Conservation (phyloP, 1,140 invertebrate species). For the Saccostrea glomerata region DNA sequence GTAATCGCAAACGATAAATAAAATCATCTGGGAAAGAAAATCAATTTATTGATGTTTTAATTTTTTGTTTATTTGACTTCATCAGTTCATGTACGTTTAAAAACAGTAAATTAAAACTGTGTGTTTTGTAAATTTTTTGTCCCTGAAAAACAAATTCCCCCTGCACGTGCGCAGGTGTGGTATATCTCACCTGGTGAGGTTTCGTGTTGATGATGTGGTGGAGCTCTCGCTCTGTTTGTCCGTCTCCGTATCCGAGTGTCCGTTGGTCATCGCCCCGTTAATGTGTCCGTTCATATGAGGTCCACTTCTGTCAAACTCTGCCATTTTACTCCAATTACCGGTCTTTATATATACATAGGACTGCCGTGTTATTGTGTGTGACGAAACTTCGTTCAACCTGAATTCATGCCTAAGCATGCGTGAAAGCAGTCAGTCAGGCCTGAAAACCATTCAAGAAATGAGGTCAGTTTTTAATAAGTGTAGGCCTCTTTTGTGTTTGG, state of each 20-base stretch:
- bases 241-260: constrained; percentile 18
- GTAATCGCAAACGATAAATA: too few relatives aligned
- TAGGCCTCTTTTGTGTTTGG: background rate
- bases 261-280: constrained; percentile 8
- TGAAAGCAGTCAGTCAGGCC: constrained; percentile 10
- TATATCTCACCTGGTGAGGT: constrained; percentile 18
- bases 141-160: background rate
- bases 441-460: constrained; percentile 25
- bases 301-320: background rate
- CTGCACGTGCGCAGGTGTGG: background rate
- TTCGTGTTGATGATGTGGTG: background rate
- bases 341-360: background rate
- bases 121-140: background rate
- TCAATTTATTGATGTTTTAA: too few relatives aligned
- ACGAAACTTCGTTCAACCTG: constrained; percentile 7
- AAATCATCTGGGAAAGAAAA: too few relatives aligned
- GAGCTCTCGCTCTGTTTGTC: constrained; percentile 32
- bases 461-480: constrained; percentile 9
- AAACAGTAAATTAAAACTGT: too few relatives aligned
- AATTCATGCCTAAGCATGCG: constrained; percentile 32
- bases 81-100: too few relatives aligned
- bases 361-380: constrained; percentile 1
- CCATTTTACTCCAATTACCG: constrained; percentile 25
- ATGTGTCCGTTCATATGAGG: constrained; percentile 12
- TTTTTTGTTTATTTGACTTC: too few relatives aligned